A percentile compares a stretch with the other conserved stretches of the same genome.
phyloP scores from a whole-genome alignment of 2,888 invertebrate genomes.

The Girardia tigrina region DNA sequence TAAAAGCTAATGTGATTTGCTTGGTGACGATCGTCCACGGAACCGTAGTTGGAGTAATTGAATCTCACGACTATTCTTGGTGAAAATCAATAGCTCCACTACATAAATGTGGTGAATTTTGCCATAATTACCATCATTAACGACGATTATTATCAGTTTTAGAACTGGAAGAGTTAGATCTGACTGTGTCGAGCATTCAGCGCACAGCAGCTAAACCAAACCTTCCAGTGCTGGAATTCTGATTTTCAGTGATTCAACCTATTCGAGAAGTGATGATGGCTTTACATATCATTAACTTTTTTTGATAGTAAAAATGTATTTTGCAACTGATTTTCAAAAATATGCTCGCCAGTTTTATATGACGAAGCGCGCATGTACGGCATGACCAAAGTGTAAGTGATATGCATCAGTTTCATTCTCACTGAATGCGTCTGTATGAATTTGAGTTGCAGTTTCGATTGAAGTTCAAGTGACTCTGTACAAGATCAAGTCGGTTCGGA shows the following conservation, averaged over 20 bases:
- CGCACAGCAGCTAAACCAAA: conserved; percentile 20
- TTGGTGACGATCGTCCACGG: neutral
- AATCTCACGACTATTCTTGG: neutral
- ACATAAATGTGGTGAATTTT: neutral
- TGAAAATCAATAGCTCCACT: conserved; percentile 13
- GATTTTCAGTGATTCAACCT: too few relatives aligned
- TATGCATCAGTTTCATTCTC: neutral
- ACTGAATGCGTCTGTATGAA: neutral
- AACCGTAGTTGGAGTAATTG: conserved; percentile 23
- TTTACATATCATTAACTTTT: too few relatives aligned
- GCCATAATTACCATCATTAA: neutral
- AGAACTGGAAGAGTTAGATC: conserved; percentile 23
- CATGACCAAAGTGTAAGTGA: neutral
- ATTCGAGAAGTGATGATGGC: neutral
- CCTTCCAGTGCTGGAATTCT: conserved; percentile 14
- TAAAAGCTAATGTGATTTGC: too few relatives aligned
- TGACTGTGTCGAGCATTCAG: neutral
- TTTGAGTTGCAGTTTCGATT: neutral
- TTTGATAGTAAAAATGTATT: too few relatives aligned
- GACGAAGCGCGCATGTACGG: neutral
- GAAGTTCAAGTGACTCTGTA: conserved; percentile 18
- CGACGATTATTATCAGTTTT: neutral
- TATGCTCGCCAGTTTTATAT: neutral
- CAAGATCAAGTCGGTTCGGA: too few relatives aligned
- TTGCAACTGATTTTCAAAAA: neutral